phyloP scores from a whole-genome alignment of 2,113 vertebrate genomes.

The Beaufortia kweichowensis region DNA sequence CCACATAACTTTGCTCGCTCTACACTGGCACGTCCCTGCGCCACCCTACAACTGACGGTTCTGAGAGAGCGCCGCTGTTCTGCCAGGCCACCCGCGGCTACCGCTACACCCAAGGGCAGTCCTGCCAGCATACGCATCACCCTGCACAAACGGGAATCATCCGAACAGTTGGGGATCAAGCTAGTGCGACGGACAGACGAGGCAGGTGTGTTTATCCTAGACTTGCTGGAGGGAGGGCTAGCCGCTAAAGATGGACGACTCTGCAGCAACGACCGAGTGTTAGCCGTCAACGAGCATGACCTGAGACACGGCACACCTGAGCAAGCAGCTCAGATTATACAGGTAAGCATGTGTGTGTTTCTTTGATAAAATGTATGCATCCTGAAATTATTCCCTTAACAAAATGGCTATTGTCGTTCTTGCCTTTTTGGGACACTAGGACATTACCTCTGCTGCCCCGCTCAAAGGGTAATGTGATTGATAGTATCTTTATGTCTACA shows the following conservation, averaged over 20 bases:
- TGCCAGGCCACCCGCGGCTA: conserved; percentile 68
- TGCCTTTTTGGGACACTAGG: conserved; percentile 20
- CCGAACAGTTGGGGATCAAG: conserved; percentile 96
- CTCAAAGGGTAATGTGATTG: conserved; percentile 39
- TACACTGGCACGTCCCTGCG: conserved; percentile 88
- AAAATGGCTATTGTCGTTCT: neutral
- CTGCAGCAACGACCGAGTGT: conserved; percentile 88
- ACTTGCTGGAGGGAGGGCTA: conserved; percentile 91
- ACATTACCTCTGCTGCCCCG: conserved; percentile 43
- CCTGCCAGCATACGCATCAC: conserved; percentile 84
- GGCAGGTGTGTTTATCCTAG: conserved; percentile 91
- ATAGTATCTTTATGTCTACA: conserved; percentile 32
- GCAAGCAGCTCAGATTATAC: conserved; percentile 95
- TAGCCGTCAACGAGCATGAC: conserved; percentile 94
- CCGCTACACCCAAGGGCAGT: conserved; percentile 78
- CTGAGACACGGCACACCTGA: conserved; percentile 92
- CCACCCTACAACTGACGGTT: conserved; percentile 87
- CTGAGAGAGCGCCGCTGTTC: conserved; percentile 89
- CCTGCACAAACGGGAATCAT: conserved; percentile 87
- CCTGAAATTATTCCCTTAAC: conserved; percentile 2
- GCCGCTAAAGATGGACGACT: conserved; percentile 92
- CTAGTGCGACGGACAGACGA: conserved; percentile 93
- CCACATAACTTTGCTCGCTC: conserved; percentile 91
- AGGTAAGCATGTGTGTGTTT: conserved; percentile 73
- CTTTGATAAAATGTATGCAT: neutral